phyloP scores from a whole-genome alignment of 2,888 invertebrate species.

The Pasiphila rectangulata region DNA sequence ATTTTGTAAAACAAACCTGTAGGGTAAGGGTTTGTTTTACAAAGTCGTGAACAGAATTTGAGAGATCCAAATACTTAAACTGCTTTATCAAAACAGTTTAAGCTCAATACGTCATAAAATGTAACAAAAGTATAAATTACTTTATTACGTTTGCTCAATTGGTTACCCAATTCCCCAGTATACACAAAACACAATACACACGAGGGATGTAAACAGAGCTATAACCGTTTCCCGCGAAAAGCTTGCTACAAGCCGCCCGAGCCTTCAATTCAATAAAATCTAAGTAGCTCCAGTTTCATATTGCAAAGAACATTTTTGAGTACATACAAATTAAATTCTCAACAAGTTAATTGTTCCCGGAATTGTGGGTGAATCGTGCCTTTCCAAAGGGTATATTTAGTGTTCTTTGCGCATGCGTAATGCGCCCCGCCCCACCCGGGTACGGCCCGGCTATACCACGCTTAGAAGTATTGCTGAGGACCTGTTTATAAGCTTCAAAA shows the following conservation, averaged over 20 bases:
- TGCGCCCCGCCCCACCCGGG: conserved; percentile 71
- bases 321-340: conserved; percentile 52
- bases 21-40: too few relatives aligned
- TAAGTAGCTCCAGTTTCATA: conserved; percentile 26
- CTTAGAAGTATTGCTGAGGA: conserved; percentile 50
- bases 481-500: conserved; percentile 29
- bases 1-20: too few relatives aligned
- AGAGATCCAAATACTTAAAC: too few relatives aligned
- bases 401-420: conserved; percentile 61
- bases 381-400: conserved; percentile 24
- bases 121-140: background rate
- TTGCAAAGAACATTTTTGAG: conserved; percentile 42
- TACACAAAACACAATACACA: background rate
- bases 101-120: background rate
- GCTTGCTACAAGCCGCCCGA: background rate
- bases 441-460: conserved; percentile 44
- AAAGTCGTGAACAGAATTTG: too few relatives aligned
- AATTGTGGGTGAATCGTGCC: conserved; percentile 51
- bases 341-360: conserved; percentile 53
- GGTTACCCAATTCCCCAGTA: background rate
- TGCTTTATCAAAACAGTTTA: too few relatives aligned
- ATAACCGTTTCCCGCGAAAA: conserved; percentile 6
- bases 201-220: conserved; percentile 4
- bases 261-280: conserved; percentile 27
- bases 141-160: too few relatives aligned